Conservation (phyloP, 2,113 vertebrate species). For the Pituophis catenifer region DNA sequence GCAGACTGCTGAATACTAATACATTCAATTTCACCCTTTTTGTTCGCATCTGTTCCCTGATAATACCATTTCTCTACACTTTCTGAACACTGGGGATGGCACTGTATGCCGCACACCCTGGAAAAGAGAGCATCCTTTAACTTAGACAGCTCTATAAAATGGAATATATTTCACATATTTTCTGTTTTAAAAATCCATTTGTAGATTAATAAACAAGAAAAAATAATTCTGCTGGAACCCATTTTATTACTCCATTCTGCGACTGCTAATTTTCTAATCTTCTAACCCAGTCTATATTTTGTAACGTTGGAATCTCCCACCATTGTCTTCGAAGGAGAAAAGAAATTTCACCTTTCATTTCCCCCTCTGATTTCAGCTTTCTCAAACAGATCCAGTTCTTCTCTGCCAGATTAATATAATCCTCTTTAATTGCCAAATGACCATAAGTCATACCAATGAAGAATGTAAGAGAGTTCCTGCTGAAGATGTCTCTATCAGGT, state of each 20-base stretch:
- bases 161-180: slow-evolving; percentile 43
- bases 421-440: neutral
- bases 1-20: slow-evolving; percentile 86
- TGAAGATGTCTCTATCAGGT: neutral
- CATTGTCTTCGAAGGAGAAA: slow-evolving; percentile 21
- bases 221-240: neutral
- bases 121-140: neutral
- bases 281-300: neutral
- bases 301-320: neutral
- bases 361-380: neutral
- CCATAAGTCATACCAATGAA: neutral
- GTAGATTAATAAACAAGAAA: slow-evolving; percentile 31
- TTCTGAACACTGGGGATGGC: slow-evolving; percentile 68
- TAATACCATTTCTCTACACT: slow-evolving; percentile 83
- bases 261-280: neutral
- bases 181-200: slow-evolving; percentile 51
- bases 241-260: neutral
- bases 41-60: slow-evolving; percentile 85
- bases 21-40: slow-evolving; percentile 95
- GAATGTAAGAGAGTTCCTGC: neutral
- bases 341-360: neutral
- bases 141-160: slow-evolving; percentile 37
- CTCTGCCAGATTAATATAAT: rapidly evolving
- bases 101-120: rapidly evolving
- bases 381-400: neutral